Evolutionary conservation across 2,888 invertebrate genomes (phyloP).

Genomic region (Polymixis flavicincta): DNA sequence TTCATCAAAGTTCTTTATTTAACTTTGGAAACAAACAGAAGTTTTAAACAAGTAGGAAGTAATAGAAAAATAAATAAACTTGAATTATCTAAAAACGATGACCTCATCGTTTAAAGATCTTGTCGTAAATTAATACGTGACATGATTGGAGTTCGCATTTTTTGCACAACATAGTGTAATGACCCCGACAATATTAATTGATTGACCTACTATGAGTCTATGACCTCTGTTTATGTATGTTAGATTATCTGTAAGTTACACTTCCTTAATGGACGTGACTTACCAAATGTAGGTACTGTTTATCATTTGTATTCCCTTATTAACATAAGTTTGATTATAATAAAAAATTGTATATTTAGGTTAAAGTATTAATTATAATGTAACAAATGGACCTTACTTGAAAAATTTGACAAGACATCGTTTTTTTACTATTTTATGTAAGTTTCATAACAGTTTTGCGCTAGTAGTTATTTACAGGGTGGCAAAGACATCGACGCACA

Average conservation of each 20-base stretch:
- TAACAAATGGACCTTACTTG: no score
- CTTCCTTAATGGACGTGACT: background rate
- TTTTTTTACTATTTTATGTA: no score
- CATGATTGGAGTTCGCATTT: constrained; percentile 10
- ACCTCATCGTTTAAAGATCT: background rate
- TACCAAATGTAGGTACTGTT: background rate
- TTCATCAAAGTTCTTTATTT: background rate
- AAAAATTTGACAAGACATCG: no score
- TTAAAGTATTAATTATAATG: no score
- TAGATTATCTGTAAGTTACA: background rate
- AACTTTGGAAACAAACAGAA: background rate
- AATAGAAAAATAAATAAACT: background rate
- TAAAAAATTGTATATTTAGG: background rate
- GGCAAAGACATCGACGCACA: no score
- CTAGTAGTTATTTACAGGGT: no score
- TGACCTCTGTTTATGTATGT: background rate
- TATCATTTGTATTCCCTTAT: background rate
- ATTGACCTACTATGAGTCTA: background rate
- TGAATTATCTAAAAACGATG: background rate
- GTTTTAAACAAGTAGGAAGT: background rate
- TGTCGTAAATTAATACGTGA: constrained; percentile 16
- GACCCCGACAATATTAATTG: constrained; percentile 1
- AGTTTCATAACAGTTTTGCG: no score
- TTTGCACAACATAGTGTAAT: background rate
- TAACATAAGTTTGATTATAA: background rate